Evolutionary conservation across 2,888 invertebrate genomes (phyloP).

Genomic region (Cephalotes varians): DNA sequence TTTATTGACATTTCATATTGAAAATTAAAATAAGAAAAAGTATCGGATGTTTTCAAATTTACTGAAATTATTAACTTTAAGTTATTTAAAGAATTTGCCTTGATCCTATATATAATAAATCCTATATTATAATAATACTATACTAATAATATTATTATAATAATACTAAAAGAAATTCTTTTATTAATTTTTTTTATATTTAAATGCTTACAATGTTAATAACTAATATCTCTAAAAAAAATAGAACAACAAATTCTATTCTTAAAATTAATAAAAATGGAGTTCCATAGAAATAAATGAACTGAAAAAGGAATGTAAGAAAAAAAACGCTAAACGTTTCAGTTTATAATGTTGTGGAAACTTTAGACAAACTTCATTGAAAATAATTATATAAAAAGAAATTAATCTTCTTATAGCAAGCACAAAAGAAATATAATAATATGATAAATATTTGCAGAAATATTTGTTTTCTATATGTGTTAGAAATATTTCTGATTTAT

Average conservation of each 20-base stretch:
- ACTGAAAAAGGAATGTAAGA: too few species aligned
- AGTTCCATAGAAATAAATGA: too few species aligned
- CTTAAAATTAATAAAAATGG: too few species aligned
- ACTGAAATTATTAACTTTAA: background rate
- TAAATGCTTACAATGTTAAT: background rate
- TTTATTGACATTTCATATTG: background rate
- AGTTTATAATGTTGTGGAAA: too few species aligned
- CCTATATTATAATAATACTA: too few species aligned
- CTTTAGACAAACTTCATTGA: too few species aligned
- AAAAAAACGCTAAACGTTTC: too few species aligned
- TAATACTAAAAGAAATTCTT: too few species aligned
- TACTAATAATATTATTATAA: too few species aligned
- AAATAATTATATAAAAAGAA: too few species aligned
- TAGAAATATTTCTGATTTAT: constrained; percentile 6
- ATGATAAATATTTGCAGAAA: constrained; percentile 11
- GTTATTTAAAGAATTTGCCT: background rate
- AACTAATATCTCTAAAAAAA: background rate
- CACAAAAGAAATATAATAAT: constrained; percentile 12
- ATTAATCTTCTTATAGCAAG: background rate
- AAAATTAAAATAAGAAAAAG: background rate
- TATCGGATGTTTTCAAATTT: background rate
- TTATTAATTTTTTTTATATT: too few species aligned
- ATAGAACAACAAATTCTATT: background rate
- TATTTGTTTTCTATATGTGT: background rate
- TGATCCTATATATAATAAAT: too few species aligned